Evolutionary conservation across 2,888 invertebrate genomes (phyloP).

Genomic region (Mythimna impura): DNA sequence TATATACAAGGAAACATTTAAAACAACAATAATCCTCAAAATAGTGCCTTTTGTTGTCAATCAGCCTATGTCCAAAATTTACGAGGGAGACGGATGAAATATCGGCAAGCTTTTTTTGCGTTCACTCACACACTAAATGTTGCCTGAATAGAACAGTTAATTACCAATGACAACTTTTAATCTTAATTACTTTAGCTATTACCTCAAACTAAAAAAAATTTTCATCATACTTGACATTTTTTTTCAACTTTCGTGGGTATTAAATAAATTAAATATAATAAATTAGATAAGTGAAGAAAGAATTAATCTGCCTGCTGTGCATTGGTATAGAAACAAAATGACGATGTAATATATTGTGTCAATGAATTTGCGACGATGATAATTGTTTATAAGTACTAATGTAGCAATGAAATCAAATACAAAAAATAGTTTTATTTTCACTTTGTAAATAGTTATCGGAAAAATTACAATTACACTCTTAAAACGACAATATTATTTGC

Average conservation of each 20-base stretch:
- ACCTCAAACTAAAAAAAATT: background rate
- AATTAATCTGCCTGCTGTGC: background rate
- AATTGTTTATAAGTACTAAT: background rate
- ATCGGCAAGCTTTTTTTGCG: slow-evolving; percentile 81
- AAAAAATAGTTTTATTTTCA: background rate
- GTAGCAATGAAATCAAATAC: background rate
- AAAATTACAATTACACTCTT: background rate
- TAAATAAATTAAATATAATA: background rate
- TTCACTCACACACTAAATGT: slow-evolving; percentile 74
- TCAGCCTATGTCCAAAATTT: slow-evolving; percentile 85
- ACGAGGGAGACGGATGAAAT: slow-evolving; percentile 86
- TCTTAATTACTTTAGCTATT: background rate
- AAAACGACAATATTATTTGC: slow-evolving; percentile 6
- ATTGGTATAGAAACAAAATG: background rate
- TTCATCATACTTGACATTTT: background rate
- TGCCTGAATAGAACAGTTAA: slow-evolving; percentile 58
- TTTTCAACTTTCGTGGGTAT: background rate
- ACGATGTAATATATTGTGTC: background rate
- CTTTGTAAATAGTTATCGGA: background rate
- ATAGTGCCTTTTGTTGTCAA: slow-evolving; percentile 92
- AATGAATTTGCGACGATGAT: background rate
- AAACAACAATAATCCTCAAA: slow-evolving; percentile 82
- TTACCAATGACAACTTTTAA: slow-evolving; percentile 7
- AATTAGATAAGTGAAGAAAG: background rate
- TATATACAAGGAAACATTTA: slow-evolving; percentile 83